These are phyloP conservation scores for Heliconius himera DNA, from an alignment of 1,140 invertebrate species.

Conservation along the genomic window DNA sequence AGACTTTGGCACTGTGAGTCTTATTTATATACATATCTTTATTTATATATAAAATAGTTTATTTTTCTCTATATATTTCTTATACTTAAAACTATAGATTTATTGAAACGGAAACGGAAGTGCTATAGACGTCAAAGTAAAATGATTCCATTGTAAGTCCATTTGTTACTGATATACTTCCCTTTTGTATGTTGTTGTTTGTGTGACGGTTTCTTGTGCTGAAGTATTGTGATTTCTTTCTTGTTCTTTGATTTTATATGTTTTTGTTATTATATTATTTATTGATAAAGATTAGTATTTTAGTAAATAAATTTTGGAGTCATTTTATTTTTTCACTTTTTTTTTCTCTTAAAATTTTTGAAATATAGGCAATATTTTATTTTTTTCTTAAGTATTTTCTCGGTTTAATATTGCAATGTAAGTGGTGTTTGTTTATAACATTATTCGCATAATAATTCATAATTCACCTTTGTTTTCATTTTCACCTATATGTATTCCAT, in stretches of 20 bases:
- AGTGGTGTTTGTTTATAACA: neutral
- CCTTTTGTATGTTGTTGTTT: neutral
- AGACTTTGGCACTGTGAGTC: conserved; percentile 73
- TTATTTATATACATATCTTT: neutral
- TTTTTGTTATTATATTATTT: neutral
- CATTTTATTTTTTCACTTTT: neutral
- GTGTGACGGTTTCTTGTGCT: neutral
- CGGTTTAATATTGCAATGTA: neutral
- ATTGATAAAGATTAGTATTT: no score
- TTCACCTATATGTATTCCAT: neutral
- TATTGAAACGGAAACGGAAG: neutral
- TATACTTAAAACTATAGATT: neutral
- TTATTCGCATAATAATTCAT: neutral
- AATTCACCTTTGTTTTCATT: neutral
- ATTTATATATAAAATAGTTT: no score
- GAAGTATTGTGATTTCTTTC: neutral
- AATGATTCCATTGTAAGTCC: neutral
- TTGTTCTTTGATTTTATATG: neutral
- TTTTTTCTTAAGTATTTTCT: neutral
- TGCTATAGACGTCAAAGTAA: neutral
- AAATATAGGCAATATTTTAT: no score
- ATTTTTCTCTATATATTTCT: no score
- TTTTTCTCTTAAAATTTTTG: neutral
- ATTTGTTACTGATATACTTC: neutral
- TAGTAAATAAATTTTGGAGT: neutral